Conservation (phyloP, 2,113 vertebrate genomes). For the Mobula birostris region DNA sequence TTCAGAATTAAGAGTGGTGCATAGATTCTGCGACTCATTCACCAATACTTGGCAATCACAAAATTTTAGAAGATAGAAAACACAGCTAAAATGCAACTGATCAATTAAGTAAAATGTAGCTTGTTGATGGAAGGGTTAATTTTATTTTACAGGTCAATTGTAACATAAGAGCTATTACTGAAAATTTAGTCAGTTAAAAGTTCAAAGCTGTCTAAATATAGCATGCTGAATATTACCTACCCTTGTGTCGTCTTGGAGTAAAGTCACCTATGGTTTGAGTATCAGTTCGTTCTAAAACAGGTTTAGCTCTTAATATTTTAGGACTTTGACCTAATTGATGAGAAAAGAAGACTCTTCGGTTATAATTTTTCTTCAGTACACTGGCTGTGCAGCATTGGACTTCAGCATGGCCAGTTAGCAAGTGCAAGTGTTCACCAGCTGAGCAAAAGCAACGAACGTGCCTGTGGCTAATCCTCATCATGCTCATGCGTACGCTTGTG, state of each 20-base stretch:
- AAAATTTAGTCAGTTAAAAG: conserved; percentile 12
- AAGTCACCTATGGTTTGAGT: conserved; percentile 99
- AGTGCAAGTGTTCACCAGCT: conserved; percentile 45
- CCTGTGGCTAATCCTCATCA: conserved; percentile 44
- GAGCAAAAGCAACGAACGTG: conserved; percentile 52
- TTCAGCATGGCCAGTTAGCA: conserved; percentile 33
- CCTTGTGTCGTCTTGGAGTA: conserved; percentile 86
- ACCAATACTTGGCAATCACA: neutral
- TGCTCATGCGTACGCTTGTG: conserved; percentile 47
- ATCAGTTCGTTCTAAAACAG: conserved; percentile 98
- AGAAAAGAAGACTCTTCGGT: conserved; percentile 87
- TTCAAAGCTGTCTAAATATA: conserved; percentile 45
- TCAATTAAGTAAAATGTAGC: neutral
- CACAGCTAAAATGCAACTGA: neutral
- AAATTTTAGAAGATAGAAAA: neutral
- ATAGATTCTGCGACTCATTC: neutral
- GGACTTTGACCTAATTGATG: conserved; percentile 99
- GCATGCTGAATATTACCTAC: conserved; percentile 82
- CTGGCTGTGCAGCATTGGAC: neutral
- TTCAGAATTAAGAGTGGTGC: neutral
- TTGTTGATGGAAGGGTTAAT: conserved; percentile 14
- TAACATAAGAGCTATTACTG: neutral
- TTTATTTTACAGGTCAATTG: neutral
- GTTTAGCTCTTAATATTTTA: conserved; percentile 99
- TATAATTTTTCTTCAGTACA: conserved; percentile 57